Evolutionary conservation across 1,140 invertebrate genomes (phyloP).

Genomic region (Helicoverpa zea): DNA sequence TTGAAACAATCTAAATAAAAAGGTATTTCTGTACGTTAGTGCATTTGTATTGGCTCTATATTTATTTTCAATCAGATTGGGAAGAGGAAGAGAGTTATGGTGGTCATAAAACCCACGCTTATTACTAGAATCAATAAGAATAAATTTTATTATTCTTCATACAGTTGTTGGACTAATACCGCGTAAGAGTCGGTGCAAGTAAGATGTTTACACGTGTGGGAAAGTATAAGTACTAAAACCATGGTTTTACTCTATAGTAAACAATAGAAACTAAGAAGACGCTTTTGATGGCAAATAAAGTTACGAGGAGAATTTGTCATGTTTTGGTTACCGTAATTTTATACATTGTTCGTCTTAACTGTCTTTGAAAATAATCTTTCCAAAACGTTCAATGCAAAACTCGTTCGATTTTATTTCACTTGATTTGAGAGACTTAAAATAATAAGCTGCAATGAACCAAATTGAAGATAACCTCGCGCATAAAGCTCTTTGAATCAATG

Average conservation of each 20-base stretch:
- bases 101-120: not conserved
- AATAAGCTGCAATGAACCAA: slow-evolving; percentile 18
- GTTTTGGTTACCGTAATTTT: too few relatives aligned
- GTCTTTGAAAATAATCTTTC: too few relatives aligned
- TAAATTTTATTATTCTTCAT: slow-evolving; percentile 3
- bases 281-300: too few relatives aligned
- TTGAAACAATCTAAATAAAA: slow-evolving; percentile 29
- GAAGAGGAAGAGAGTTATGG: not conserved
- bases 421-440: not conserved
- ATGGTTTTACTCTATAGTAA: too few relatives aligned
- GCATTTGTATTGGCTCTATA: slow-evolving; percentile 16
- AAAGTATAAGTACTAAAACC: too few relatives aligned
- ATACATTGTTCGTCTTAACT: too few relatives aligned
- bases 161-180: not conserved
- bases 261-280: too few relatives aligned
- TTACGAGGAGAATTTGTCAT: too few relatives aligned
- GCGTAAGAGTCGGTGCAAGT: not conserved
- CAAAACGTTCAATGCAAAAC: too few relatives aligned
- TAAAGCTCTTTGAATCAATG: slow-evolving; percentile 45
- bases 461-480: slow-evolving; percentile 42
- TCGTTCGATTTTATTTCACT: too few relatives aligned
- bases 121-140: not conserved
- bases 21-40: slow-evolving; percentile 9
- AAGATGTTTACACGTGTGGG: too few relatives aligned
- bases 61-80: slow-evolving; percentile 14